Percentiles rank a stretch among this genome's conserved stretches.
These are phyloP conservation scores for Acipenser ruthenus DNA, from an alignment of 2,797 vertebrate species.

Conservation along the genomic window DNA sequence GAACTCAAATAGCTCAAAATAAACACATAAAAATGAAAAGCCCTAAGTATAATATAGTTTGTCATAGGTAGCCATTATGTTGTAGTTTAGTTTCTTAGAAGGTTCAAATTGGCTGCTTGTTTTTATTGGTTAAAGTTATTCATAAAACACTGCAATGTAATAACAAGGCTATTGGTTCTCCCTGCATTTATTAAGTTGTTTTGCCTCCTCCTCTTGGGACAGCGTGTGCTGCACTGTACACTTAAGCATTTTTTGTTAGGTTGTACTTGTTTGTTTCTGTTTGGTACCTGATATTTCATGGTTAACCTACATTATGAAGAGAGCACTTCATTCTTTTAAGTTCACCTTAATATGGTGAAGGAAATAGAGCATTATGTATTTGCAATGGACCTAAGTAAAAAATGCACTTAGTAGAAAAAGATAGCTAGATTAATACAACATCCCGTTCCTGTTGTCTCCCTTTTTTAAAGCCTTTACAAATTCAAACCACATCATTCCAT, in stretches of 20 bases:
- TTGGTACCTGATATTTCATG: slow-evolving; percentile 7
- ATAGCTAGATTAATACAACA: background rate
- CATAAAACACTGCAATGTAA: slow-evolving; percentile 4
- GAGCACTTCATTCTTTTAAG: background rate
- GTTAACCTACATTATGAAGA: no score
- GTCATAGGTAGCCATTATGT: no score
- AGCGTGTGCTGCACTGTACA: background rate
- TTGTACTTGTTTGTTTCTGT: background rate
- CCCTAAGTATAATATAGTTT: no score
- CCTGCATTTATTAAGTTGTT: slow-evolving; percentile 4
- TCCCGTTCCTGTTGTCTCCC: background rate
- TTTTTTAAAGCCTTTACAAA: background rate
- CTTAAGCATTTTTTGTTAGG: background rate
- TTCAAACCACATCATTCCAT: background rate
- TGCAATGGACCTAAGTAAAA: background rate
- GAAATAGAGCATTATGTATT: background rate
- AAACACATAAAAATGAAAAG: no score
- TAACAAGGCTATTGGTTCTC: slow-evolving; percentile 11
- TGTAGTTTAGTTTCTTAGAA: no score
- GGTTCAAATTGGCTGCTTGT: no score
- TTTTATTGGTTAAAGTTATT: background rate
- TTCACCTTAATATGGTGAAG: background rate
- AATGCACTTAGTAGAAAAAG: background rate
- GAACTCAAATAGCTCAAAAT: no score
- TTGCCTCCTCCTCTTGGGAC: background rate